phyloP scores from a whole-genome alignment of 2,113 vertebrate species.

The Gallinago jamesoni region DNA sequence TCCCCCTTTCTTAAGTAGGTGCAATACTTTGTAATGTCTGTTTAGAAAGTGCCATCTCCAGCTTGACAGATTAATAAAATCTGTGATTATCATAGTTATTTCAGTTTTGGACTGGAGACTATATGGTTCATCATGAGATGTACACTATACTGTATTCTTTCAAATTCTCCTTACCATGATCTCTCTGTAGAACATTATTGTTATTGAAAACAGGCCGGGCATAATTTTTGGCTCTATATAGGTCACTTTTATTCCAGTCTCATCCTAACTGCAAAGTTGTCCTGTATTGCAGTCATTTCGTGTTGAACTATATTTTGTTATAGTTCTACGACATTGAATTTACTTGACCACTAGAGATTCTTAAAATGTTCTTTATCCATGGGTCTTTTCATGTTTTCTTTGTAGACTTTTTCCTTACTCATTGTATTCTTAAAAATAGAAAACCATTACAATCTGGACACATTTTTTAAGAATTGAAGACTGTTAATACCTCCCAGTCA shows the following conservation, averaged over 20 bases:
- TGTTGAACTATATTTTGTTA: background rate
- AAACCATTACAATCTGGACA: background rate
- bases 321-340: background rate
- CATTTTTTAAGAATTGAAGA: background rate
- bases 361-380: background rate
- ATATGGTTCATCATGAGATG: background rate
- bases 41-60: background rate
- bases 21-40: background rate
- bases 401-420: background rate
- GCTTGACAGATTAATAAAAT: background rate
- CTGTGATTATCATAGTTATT: background rate
- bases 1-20: background rate
- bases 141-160: background rate
- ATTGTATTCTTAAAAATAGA: background rate
- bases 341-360: background rate
- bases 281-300: background rate
- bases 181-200: background rate
- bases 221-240: background rate
- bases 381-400: background rate
- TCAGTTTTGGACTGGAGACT: background rate
- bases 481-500: background rate
- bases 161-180: background rate
- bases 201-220: background rate
- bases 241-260: background rate
- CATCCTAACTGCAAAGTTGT: background rate